Base-by-base conservation (phyloP, 2,888 invertebrate genomes). In the Andricus curvator region DNA sequence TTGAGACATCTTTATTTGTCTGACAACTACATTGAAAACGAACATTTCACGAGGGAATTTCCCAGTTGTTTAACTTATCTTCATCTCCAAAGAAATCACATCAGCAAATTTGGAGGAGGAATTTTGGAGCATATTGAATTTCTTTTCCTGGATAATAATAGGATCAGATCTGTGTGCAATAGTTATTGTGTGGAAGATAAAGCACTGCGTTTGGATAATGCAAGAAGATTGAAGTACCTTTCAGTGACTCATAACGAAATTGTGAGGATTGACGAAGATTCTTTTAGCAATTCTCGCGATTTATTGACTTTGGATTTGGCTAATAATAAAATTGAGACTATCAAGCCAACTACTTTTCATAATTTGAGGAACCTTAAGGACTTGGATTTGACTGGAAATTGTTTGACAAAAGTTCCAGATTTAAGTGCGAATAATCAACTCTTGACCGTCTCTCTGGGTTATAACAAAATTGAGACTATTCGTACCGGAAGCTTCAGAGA, bases 1-100 rank as follows among this genome's bases (percentile, higher is more conserved):
- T 77, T 90, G n/a, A 89, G 87, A 2, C 88, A 90, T 78, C 83
- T 90, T 0, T 90, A 89, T 33, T 80, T 90, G 8, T 89, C 89
- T 3, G 88, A 89, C 81, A 90, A 90, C 77, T 83, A 79, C 62
- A 77, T 90, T 1, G 85, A 86, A 9, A 86, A 85, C 0, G 85
- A 86, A n/a, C 83, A 83, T 44, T 86, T 88, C 66, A 82, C 88
- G 3, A 81, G 56, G 0, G 85, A 88, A 25, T 62, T 89, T 13
- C 89, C 90, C 0, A 56, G 76, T n/a, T 85, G 87, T 33, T 77
- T 90, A 65, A 85, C 85, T 11, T 87, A 90, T 56, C 85, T 90
- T n/a, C 85, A 88, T 64, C 82, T 89, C 20, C 88, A 89, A 51
- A 85, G 87, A 20, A 90, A 90, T 67, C 78, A 82, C 22, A 88